Evolutionary conservation across 2,113 vertebrate species (phyloP).

Genomic region (Hippolais icterina): DNA sequence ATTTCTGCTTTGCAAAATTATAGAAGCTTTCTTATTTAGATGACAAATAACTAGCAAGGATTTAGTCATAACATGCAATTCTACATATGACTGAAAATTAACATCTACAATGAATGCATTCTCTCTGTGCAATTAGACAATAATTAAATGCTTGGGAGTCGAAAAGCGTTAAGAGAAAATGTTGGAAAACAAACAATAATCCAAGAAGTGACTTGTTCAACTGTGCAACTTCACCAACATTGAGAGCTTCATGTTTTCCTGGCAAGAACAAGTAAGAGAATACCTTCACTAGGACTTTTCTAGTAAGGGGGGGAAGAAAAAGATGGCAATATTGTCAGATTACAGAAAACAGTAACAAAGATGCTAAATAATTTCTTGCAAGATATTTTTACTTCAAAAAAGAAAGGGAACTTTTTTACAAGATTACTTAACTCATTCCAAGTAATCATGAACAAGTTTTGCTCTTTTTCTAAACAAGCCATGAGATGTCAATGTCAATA

Average conservation of each 20-base stretch:
- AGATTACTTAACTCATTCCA: not conserved
- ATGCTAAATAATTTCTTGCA: not conserved
- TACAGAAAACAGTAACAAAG: not conserved
- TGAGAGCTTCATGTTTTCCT: not conserved
- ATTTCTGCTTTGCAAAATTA: not conserved
- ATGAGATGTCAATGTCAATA: not conserved
- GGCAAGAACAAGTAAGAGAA: not conserved
- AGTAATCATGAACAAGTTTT: not conserved
- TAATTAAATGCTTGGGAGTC: slow-evolving; percentile 16
- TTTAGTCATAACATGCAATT: not conserved
- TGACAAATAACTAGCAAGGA: not conserved
- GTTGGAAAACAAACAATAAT: not conserved
- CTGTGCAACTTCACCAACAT: not conserved
- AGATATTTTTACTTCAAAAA: not conserved
- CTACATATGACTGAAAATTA: not conserved
- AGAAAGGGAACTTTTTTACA: not conserved
- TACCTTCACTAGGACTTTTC: not conserved
- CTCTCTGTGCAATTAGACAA: not conserved
- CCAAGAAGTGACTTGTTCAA: not conserved
- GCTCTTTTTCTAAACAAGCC: not conserved
- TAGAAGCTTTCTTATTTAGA: not conserved
- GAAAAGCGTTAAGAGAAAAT: not conserved
- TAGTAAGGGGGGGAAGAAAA: rapidly evolving
- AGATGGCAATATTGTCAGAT: not conserved
- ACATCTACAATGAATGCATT: slow-evolving; percentile 12